Conservation (phyloP, 2,113 vertebrate genomes). For the Sebastes fasciatus region DNA sequence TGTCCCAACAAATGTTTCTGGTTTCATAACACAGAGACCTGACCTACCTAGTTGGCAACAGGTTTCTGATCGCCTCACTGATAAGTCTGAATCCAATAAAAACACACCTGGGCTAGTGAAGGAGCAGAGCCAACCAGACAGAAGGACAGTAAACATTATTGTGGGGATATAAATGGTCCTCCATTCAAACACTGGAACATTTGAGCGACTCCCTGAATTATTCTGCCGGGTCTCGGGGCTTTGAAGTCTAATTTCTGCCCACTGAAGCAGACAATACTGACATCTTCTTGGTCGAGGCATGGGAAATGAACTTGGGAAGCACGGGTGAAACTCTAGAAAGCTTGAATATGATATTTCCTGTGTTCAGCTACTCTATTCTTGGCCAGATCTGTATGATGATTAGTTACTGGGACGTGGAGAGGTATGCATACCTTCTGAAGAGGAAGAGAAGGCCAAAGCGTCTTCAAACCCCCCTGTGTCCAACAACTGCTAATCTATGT, state of each 20-base stretch:
- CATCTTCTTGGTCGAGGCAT: slow-evolving; percentile 46
- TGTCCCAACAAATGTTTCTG: slow-evolving; percentile 58
- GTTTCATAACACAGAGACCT: slow-evolving; percentile 57
- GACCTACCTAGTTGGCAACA: slow-evolving; percentile 55
- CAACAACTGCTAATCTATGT: slow-evolving; percentile 43
- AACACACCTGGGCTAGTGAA: slow-evolving; percentile 58
- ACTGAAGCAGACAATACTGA: slow-evolving; percentile 51
- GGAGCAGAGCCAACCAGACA: slow-evolving; percentile 51
- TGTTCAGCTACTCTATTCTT: slow-evolving; percentile 65
- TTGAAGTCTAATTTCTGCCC: slow-evolving; percentile 64
- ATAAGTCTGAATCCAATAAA: slow-evolving; percentile 73
- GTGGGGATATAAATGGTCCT: slow-evolving; percentile 38
- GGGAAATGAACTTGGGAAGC: slow-evolving; percentile 68
- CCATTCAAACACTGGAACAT: slow-evolving; percentile 44
- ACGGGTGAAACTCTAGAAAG: slow-evolving; percentile 65
- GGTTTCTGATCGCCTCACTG: slow-evolving; percentile 65
- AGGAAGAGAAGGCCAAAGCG: slow-evolving; percentile 36
- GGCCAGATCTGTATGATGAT: slow-evolving; percentile 73
- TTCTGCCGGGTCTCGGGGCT: slow-evolving; percentile 7
- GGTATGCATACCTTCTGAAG: slow-evolving; percentile 65
- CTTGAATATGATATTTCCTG: slow-evolving; percentile 80
- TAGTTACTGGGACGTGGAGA: slow-evolving; percentile 76
- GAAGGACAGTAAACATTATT: slow-evolving; percentile 31
- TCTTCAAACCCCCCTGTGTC: slow-evolving; percentile 40
- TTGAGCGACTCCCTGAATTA: slow-evolving; percentile 32